These are phyloP conservation scores for Aphis craccivora DNA, from an alignment of 1,140 invertebrate genomes.

Conservation along the genomic window DNA sequence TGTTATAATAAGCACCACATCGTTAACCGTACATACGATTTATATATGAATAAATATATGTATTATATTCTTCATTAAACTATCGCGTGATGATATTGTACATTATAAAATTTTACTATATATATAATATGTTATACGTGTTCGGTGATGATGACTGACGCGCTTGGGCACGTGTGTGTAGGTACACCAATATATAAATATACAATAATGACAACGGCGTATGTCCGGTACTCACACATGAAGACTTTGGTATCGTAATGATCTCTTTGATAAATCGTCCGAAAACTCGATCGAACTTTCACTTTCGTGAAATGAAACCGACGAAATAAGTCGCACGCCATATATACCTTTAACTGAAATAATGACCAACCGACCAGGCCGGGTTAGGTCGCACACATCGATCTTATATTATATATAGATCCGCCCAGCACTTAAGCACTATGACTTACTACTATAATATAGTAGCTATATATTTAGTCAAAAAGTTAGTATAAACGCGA, in stretches of 20 bases:
- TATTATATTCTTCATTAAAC: background rate
- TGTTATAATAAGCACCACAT: too few relatives aligned
- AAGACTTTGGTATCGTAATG: background rate
- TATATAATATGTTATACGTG: background rate
- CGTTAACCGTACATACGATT: too few relatives aligned
- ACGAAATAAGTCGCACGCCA: background rate
- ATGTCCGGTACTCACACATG: background rate
- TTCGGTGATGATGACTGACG: background rate
- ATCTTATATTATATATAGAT: background rate
- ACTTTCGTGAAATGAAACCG: background rate
- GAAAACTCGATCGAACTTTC: slow-evolving; percentile 28
- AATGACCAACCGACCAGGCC: background rate
- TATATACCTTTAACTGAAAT: background rate
- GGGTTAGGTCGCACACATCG: background rate
- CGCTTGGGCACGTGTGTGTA: background rate
- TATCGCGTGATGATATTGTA: background rate
- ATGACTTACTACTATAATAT: too few relatives aligned
- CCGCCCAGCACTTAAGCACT: too few relatives aligned
- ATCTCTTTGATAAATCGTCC: slow-evolving; percentile 7
- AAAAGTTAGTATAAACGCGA: too few relatives aligned
- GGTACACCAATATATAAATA: background rate
- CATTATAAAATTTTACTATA: background rate
- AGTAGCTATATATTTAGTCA: too few relatives aligned
- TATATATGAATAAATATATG: background rate
- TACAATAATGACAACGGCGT: background rate